These are phyloP conservation scores for Rhadina sibilatrix DNA, from an alignment of 2,113 vertebrate genomes.

Conservation along the genomic window DNA sequence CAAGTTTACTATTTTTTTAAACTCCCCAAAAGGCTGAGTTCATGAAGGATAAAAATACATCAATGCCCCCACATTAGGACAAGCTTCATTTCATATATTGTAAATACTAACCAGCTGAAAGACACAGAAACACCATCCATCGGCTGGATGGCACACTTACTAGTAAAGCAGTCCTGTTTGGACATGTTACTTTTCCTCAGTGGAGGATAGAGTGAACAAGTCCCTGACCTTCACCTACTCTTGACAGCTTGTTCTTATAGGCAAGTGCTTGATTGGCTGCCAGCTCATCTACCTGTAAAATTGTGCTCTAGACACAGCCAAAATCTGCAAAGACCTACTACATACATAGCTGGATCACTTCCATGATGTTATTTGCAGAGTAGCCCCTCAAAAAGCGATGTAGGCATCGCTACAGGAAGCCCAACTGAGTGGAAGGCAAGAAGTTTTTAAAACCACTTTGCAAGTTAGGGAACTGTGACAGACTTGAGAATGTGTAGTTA, in stretches of 20 bases:
- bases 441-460: not conserved
- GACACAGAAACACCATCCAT: not conserved
- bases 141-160: not conserved
- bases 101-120: not conserved
- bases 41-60: not conserved
- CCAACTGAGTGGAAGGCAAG: not conserved
- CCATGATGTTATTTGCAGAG: not conserved
- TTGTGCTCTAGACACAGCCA: not conserved
- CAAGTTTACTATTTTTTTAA: not conserved
- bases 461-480: not conserved
- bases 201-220: not conserved
- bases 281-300: not conserved
- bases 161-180: not conserved
- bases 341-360: rapidly evolving
- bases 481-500: not conserved
- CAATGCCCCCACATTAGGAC: not conserved
- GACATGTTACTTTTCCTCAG: not conserved
- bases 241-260: not conserved
- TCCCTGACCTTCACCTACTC: not conserved
- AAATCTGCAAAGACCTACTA: not conserved
- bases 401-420: not conserved
- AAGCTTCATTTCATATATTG: not conserved
- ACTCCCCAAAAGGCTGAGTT: not conserved
- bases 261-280: not conserved
- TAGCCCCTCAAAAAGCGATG: not conserved